A percentile compares a stretch with the other conserved stretches of the same genome.
phyloP scores from a whole-genome alignment of 2,797 vertebrate species.

The Pagetopsis macropterus region DNA sequence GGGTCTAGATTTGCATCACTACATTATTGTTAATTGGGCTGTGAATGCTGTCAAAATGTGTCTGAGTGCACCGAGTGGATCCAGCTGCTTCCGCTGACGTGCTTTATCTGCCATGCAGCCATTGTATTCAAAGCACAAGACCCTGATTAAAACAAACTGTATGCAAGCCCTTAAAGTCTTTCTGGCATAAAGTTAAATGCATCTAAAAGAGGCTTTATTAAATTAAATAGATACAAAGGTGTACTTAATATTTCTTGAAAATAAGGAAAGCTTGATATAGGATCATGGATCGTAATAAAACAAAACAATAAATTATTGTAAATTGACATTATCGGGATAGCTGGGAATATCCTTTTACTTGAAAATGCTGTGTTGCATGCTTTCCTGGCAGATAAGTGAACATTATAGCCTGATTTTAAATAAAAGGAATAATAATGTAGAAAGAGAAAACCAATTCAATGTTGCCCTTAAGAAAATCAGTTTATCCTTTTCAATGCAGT shows the following conservation, averaged over 20 bases:
- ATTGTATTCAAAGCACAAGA: not conserved
- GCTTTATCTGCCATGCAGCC: constrained; percentile 8
- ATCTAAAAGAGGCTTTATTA: not conserved
- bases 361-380: too few species aligned
- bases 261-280: not conserved
- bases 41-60: constrained; percentile 38
- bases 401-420: too few species aligned
- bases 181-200: constrained; percentile 1
- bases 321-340: too few species aligned
- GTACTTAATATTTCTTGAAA: not conserved
- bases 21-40: constrained; percentile 42
- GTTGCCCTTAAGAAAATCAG: too few species aligned
- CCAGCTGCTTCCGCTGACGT: constrained; percentile 49
- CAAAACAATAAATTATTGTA: too few species aligned
- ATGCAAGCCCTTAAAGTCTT: not conserved
- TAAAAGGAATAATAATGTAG: too few species aligned
- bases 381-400: too few species aligned
- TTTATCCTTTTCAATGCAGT: too few species aligned
- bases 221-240: constrained; percentile 5
- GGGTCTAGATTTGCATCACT: constrained; percentile 8
- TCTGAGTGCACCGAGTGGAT: constrained; percentile 22
- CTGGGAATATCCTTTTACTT: too few species aligned
- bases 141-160: constrained; percentile 7
- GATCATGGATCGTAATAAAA: too few species aligned
- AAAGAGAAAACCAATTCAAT: too few species aligned